These are phyloP conservation scores for Rhabditoides inermis DNA, from an alignment of 2,888 invertebrate species.

Conservation along the genomic window DNA sequence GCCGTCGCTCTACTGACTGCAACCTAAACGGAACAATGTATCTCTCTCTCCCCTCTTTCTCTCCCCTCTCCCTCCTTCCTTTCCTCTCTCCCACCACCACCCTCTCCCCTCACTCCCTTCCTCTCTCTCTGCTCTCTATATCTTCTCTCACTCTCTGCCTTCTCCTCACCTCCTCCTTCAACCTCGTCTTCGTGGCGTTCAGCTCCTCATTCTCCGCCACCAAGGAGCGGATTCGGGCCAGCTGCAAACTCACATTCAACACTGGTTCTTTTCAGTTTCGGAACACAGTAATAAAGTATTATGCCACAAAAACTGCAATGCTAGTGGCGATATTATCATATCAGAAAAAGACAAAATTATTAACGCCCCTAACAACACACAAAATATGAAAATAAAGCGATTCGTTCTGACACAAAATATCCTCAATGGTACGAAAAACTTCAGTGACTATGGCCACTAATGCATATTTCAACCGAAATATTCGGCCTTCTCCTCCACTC, in stretches of 20 bases:
- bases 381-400: too few species aligned
- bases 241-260: slow-evolving; percentile 5
- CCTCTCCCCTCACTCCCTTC: neutral
- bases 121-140: neutral
- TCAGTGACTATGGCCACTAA: too few species aligned
- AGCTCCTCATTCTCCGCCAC: slow-evolving; percentile 4
- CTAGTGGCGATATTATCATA: too few species aligned
- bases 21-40: neutral
- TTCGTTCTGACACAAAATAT: too few species aligned
- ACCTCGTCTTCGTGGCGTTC: neutral
- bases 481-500: too few species aligned
- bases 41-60: neutral
- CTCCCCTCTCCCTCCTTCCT: neutral
- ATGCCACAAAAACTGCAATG: too few species aligned
- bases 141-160: neutral
- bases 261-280: too few species aligned
- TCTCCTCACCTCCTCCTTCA: neutral
- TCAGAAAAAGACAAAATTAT: too few species aligned
- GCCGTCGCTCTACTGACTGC: neutral
- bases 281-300: too few species aligned
- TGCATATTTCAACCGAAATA: too few species aligned
- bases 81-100: neutral
- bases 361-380: too few species aligned
- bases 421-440: too few species aligned
- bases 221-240: slow-evolving; percentile 4